Evolutionary conservation across 1,140 invertebrate genomes (phyloP), one percentile per base, ranked within the genome.

Genomic region (Caenorhabditis inopinata): DNA sequence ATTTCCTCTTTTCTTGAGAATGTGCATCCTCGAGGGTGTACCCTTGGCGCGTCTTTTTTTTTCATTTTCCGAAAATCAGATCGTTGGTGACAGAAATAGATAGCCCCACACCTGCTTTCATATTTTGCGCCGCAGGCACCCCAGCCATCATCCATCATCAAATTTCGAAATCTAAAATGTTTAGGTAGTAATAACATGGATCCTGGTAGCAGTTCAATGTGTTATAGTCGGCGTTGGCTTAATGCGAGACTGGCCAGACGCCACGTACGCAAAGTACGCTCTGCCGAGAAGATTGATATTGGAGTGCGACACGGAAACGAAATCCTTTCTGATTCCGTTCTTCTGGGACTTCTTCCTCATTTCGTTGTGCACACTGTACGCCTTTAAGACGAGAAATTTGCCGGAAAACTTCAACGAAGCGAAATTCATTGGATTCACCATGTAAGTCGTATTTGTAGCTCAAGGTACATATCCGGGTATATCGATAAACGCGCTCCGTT

Each of bases 381-480:
- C 94, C 0, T 90, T 95, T 11, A 94, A 94, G 89, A 95, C 94
- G 0, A 89, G 94, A 16, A 94, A 94, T 85, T 91, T 95, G 47
- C 94, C 94, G 0, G 94, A 94, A 89, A 95, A 95, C 88, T 95
- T 95, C 87, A 95, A 95, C 89, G 93, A 94, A 87, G 93, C 93
- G 0, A 93, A 93, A 88, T 94, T 93, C 85, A 94, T 94, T 81
- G 93, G 93, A 14, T 94, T 94, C 83, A 93, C 93, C 2, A 88
- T 88, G 87, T 86, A 53, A 82, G 83, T 74, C 11, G 45, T 18
- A 46, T 14, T 48, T 35, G 12, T 23, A 14, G 11, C n/a, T 74
- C 42, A 12, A 42, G n/a, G n/a, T n/a, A n/a, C n/a, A n/a, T n/a
- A n/a, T n/a, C n/a, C n/a, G n/a, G n/a, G n/a, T n/a, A n/a, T n/a